Evolutionary conservation across 2,797 vertebrate genomes (phyloP).

Genomic region (Peromyscus melanophrys): DNA sequence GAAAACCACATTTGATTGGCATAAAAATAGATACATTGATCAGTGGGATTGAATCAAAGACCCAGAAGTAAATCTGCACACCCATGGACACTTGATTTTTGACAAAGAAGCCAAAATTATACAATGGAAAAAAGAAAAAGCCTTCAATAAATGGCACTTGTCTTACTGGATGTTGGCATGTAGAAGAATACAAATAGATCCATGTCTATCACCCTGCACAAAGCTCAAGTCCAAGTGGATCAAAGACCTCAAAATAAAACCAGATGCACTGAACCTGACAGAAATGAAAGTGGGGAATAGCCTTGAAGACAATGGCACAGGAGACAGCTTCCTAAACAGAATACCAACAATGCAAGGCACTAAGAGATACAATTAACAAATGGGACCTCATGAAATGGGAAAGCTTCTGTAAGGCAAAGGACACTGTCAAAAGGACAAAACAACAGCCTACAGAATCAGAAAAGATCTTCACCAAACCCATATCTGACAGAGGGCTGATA

Average conservation of each 20-base stretch:
- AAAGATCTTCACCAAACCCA: not conserved
- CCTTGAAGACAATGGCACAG: not conserved
- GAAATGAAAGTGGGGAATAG: not conserved
- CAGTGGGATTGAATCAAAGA: not conserved
- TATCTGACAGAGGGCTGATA: not conserved
- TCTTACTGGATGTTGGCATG: not conserved
- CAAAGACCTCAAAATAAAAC: not conserved
- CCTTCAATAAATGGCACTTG: not conserved
- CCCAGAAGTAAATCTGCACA: not conserved
- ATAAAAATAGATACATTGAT: not conserved
- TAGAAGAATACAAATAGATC: not conserved
- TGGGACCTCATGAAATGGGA: not conserved
- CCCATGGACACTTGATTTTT: not conserved
- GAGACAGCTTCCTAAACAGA: not conserved
- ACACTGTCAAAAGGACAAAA: not conserved
- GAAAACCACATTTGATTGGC: not conserved
- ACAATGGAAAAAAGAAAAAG: not conserved
- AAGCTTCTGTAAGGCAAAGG: not conserved
- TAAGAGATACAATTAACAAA: not conserved
- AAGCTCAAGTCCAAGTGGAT: not conserved
- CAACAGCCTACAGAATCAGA: not conserved
- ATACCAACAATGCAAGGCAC: not conserved
- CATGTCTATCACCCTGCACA: not conserved
- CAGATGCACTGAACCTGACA: not conserved
- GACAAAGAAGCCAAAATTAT: not conserved